A percentile compares a stretch with the other conserved stretches of the same genome.
Conservation (phyloP, 2,797 vertebrate genomes). For the Scleropages formosus region DNA sequence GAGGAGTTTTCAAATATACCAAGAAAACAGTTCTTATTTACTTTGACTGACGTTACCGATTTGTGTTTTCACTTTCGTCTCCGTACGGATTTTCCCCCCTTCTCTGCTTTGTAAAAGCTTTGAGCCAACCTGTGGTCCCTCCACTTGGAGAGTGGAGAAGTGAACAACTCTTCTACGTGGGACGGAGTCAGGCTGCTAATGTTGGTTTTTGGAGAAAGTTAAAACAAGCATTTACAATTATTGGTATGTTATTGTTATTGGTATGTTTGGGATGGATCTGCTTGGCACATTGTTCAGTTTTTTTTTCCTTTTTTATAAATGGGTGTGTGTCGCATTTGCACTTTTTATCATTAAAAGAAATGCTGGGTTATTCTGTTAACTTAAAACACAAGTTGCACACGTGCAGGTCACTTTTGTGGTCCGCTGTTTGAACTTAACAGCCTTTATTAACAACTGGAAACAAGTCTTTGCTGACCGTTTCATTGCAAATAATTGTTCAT, state of each 20-base stretch:
- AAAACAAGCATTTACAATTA: background rate
- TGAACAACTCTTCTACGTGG: too few species aligned
- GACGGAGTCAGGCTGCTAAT: too few species aligned
- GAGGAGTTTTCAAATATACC: background rate
- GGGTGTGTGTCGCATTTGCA: background rate
- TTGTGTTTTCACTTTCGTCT: constrained; percentile 15
- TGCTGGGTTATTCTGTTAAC: background rate
- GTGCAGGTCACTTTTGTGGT: background rate
- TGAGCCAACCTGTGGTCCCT: too few species aligned
- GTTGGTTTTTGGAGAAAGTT: too few species aligned
- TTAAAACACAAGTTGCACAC: background rate
- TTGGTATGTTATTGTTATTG: background rate
- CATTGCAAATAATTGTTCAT: constrained; percentile 5
- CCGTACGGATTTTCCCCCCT: background rate
- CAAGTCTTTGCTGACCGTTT: background rate
- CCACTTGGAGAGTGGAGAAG: too few species aligned
- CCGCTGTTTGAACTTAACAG: background rate
- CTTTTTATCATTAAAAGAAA: constrained; percentile 1
- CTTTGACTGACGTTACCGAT: background rate
- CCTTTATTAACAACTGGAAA: background rate
- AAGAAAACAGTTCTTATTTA: background rate
- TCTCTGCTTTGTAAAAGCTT: background rate
- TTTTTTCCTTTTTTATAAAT: background rate
- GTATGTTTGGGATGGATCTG: background rate
- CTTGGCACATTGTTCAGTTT: background rate